Base-by-base conservation (phyloP, 2,888 invertebrate genomes). In the Nowickia ferox region DNA sequence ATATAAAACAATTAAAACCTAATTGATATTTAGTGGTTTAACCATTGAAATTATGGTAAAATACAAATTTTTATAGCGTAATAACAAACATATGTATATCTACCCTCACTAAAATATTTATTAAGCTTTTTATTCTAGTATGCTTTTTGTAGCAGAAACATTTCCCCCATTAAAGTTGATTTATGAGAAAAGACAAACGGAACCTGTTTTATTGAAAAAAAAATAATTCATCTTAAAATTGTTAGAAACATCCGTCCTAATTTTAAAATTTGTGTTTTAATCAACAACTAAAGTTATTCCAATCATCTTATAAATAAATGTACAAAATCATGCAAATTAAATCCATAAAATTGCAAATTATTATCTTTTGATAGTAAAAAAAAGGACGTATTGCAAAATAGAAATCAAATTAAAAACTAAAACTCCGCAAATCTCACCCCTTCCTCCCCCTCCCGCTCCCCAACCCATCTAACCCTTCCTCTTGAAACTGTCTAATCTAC, bases 201-300 rank as follows among this genome's bases (percentile, higher is more conserved):
- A 53, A 19, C 40, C 78, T 44, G 4, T 71, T 71, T 19, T 40
- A 57, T 76, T 46, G 17, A 72, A 38, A 51, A 10, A 13, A 38
- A 40, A 17, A 66, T 30, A 15, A 75, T 44, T 71, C 57, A 17
- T 66, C 80, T 80, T 51, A 69, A 59, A 71, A 86, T 76, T 86
- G 79, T 83, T 86, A 72, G 79, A 80, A 74, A 80, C 38, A 72
- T 86, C 86, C 86, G 86, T 86, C 86, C 86, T 80, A 66, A 76
- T 84, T 86, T 86, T 61, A 48, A 84, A 63, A 63, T 63, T 79
- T 63, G 30, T 69, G 46, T 78, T 48, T 53, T 42, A 40, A 72
- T 4, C 48, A 68, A 74, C 11, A 84, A 40, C 42, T 71, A 71
- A 65, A 78, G 48, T 46, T 17, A 55, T 63, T 53, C 30, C 48